Evolutionary conservation across 2,113 vertebrate genomes (phyloP).

Genomic region (Zosterops lateralis): DNA sequence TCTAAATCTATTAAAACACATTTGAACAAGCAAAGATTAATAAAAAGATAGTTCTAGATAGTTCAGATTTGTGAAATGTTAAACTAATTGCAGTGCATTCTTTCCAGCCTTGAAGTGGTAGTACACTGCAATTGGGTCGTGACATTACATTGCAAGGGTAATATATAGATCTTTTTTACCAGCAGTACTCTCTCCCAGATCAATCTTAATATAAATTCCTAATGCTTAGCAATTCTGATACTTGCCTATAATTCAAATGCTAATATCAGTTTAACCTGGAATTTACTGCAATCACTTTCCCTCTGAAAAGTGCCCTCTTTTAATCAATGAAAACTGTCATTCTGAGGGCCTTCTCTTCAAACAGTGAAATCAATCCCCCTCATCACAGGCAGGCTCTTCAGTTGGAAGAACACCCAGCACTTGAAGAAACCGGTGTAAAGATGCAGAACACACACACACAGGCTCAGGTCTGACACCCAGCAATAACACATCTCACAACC

Average conservation of each 20-base stretch:
- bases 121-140: not conserved
- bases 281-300: not conserved
- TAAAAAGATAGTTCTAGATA: not conserved
- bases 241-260: constrained; percentile 12
- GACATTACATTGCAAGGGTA: not conserved
- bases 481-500: not conserved
- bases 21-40: constrained; percentile 6
- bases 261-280: not conserved
- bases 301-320: constrained; percentile 17
- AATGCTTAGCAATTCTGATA: not conserved
- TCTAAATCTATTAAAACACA: not conserved
- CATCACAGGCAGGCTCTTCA: not conserved
- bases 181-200: not conserved
- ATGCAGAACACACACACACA: not conserved
- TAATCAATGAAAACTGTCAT: not conserved
- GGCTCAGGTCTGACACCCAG: not conserved
- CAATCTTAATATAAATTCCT: not conserved
- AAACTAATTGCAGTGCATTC: constrained; percentile 1
- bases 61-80: not conserved
- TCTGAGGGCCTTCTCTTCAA: not conserved
- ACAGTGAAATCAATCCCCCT: constrained; percentile 17
- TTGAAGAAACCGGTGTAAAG: constrained; percentile 3
- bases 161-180: not conserved
- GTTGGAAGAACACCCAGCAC: constrained; percentile 5
- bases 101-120: not conserved